Base-by-base conservation (phyloP, 2,797 vertebrate genomes). In the Synaphobranchus kaupii region DNA sequence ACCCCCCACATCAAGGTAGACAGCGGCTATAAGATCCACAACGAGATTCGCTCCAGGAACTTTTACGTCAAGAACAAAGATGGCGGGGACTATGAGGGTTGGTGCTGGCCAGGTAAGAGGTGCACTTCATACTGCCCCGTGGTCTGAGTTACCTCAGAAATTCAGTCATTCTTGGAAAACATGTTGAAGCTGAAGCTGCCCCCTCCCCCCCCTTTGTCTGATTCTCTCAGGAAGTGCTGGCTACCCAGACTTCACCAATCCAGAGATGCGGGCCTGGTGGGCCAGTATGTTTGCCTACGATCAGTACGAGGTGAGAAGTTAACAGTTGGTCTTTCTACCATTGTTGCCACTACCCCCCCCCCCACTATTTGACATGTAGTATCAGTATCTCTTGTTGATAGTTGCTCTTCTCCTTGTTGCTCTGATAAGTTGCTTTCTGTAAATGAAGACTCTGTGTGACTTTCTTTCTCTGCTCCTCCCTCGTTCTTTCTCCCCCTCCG, bases 1-100 rank as follows among this genome's bases (percentile, higher is more conserved):
- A 99, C 50, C 98, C 98, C 98, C 13, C 98, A 99, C 92, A 98
- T 99, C 92, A 99, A 98, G 92, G 96, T 99, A 89, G 98, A 98
- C 91, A 95, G 92, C 0, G 94, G 93, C 56, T 99, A 98, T 92
- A 96, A 95, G 47, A 95, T 99, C 54, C 97, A 99, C 50, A 95
- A 95, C 1, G 97, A 98, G 91, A 95, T 98, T 76, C 93, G 93
- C 15, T 95, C 96, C 25, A 95, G 89, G 1, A 94, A 94, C 76
- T 96, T 96, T 86, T 98, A 97, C 28, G 86, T 97, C 85, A 98
- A 99, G 91, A 98, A 96, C n/a, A 97, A 97, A 90, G 97, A 98
- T 4, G 97, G 98, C 1, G 94, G 89, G 25, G 97, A 99, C 93
- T 98, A 98, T 0, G 98, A 99, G 92, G 98, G 98, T 90, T 99